Evolutionary conservation across 2,888 invertebrate species (phyloP).

Genomic region (Patella depressa): DNA sequence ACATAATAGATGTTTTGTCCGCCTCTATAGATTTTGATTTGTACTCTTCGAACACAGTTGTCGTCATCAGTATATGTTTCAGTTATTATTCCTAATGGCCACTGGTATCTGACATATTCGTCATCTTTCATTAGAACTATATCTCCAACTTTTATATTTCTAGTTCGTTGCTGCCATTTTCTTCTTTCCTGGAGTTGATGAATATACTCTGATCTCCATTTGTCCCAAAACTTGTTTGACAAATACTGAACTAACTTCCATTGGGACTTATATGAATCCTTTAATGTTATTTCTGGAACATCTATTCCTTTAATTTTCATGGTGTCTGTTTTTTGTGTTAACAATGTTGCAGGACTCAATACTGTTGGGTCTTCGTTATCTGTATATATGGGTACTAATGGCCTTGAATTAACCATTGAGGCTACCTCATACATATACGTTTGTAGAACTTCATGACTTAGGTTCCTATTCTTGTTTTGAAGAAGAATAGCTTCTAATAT

Average conservation of each 20-base stretch:
- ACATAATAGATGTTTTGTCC: conserved; percentile 13
- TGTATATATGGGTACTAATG: conserved; percentile 31
- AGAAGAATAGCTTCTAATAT: conserved; percentile 27
- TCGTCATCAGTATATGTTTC: conserved; percentile 28
- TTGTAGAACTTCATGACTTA: conserved; percentile 33
- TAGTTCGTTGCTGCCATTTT: conserved; percentile 16
- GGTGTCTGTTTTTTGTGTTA: conserved; percentile 30
- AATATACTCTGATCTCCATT: conserved; percentile 30
- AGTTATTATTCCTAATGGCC: conserved; percentile 31
- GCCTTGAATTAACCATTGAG: conserved; percentile 37
- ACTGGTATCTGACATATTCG: conserved; percentile 22
- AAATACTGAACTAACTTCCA: conserved; percentile 38
- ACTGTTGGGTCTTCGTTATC: conserved; percentile 33
- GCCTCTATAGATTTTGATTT: conserved; percentile 24
- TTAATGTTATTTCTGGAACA: conserved; percentile 1
- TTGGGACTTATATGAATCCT: conserved; percentile 31
- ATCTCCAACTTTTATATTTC: conserved; percentile 22
- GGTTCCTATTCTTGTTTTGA: too few relatives aligned
- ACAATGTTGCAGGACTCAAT: conserved; percentile 32
- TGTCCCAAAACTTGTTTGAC: conserved; percentile 35
- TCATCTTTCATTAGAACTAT: conserved; percentile 31
- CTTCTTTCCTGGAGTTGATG: conserved; percentile 14
- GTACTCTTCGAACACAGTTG: conserved; percentile 27
- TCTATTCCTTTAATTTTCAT: neutral
- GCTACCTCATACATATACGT: conserved; percentile 38